Base-by-base conservation (phyloP, 2,113 vertebrate species). In the Probosciger aterrimus region DNA sequence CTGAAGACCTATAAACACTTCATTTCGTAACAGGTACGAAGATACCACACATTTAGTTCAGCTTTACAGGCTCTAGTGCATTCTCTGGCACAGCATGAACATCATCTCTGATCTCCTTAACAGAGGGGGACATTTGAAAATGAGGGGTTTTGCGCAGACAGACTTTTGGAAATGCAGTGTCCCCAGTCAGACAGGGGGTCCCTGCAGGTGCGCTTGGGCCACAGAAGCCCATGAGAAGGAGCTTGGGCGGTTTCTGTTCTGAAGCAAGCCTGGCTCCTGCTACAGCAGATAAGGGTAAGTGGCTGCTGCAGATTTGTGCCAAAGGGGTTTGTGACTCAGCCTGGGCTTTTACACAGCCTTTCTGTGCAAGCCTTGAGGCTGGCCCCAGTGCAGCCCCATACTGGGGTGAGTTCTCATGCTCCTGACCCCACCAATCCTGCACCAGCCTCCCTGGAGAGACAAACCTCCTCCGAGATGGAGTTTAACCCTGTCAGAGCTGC, bases 281-380 rank as follows among this genome's bases (percentile, higher is more conserved):
- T 43, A 8, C 43, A 63, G 87, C 76, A 55, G n/a, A 43, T 71
- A 20, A 74, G 49, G 79, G 13, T 18, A n/a, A 60, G 68, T 28
- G 68, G 53, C 55, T 82, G 46, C 3, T 77, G 90, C 62, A 39
- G 60, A 35, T 75, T 17, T 35, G 18, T 87, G 78, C 92, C 75
- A 39, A 15, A 84, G 52, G 87, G 31, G 15, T 22, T 67, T 76
- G 2, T 93, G 95, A 63, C 90, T 94, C 92, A 96, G 64, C 60
- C 37, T 33, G 76, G 76, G 68, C 37, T 88, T 59, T 49, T 12
- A 14, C 64, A 44, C 28, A 25, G 50, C n/a, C 24, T 19, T 52
- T 62, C 50, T 44, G 23, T 59, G 73, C 60, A 52, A 64, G 35
- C 57, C 70, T 75, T 5, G 30, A 46, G 85, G 70, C 65, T 84